phyloP scores from a whole-genome alignment of 2,797 vertebrate species.

The Acanthurus lineatus region DNA sequence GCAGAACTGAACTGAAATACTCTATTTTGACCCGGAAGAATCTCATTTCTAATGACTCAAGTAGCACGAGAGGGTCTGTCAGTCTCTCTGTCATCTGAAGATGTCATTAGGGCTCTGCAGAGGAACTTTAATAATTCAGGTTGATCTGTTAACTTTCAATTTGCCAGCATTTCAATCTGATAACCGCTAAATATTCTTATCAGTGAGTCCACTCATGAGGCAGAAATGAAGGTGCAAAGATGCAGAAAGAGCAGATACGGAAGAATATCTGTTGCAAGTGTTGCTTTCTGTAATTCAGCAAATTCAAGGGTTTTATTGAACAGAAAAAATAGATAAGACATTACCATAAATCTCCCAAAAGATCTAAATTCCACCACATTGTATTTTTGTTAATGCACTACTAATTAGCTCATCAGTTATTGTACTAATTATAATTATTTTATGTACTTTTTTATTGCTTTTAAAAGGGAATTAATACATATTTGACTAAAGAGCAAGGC shows the following conservation, averaged over 20 bases:
- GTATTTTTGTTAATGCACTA: slow-evolving; percentile 5
- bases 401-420: slow-evolving; percentile 6
- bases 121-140: not conserved
- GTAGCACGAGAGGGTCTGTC: not conserved
- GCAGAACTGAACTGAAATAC: not conserved
- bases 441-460: not conserved
- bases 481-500: not conserved
- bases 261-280: not conserved
- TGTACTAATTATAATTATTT: slow-evolving; percentile 4
- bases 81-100: not conserved
- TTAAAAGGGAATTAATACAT: not conserved
- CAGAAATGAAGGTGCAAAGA: not conserved
- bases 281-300: not conserved
- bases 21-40: not conserved
- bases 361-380: not conserved
- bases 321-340: not conserved
- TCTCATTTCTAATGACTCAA: not conserved
- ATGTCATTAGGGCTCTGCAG: not conserved
- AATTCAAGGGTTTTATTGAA: slow-evolving; percentile 6
- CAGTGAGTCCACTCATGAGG: not conserved
- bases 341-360: not conserved
- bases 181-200: not conserved
- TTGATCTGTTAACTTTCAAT: not conserved
- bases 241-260: not conserved
- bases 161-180: not conserved